A percentile compares a stretch with the other conserved stretches of the same genome.
These are phyloP conservation scores for Eumaeus atala DNA, from an alignment of 1,140 invertebrate genomes.

Conservation along the genomic window DNA sequence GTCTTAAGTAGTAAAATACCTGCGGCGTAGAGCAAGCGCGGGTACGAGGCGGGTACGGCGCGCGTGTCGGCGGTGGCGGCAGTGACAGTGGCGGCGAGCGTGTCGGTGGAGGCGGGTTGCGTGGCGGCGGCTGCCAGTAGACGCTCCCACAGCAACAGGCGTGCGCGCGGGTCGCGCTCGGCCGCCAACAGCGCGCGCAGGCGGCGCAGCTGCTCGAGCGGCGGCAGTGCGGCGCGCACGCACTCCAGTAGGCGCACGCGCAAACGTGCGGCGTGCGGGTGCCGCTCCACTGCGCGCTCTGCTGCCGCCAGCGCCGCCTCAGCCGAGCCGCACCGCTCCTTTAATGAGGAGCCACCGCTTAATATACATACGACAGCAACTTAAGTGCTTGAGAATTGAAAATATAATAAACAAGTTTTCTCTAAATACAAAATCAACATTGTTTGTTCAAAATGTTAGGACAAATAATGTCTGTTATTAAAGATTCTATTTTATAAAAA, in stretches of 20 bases:
- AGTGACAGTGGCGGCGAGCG: constrained; percentile 24
- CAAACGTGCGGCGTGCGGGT: constrained; percentile 15
- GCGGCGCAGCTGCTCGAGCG: constrained; percentile 22
- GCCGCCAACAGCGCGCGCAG: constrained; percentile 27
- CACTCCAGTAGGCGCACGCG: constrained; percentile 22
- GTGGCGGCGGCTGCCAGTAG: constrained; percentile 27
- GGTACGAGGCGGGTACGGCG: constrained; percentile 27
- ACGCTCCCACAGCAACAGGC: constrained; percentile 31
- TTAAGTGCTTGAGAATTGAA: too few relatives aligned
- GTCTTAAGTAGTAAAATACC: too few relatives aligned
- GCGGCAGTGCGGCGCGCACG: constrained; percentile 21
- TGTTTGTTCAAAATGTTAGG: too few relatives aligned
- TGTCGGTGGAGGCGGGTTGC: constrained; percentile 22
- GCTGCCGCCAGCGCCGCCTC: constrained; percentile 31
- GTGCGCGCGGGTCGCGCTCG: constrained; percentile 7
- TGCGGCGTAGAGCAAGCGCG: constrained; percentile 32
- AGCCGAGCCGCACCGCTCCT: constrained; percentile 30
- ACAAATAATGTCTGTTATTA: too few relatives aligned
- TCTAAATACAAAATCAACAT: too few relatives aligned
- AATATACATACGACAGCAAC: too few relatives aligned
- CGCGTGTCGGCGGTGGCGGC: constrained; percentile 28
- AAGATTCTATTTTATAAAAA: too few relatives aligned
- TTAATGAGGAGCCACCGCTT: neutral
- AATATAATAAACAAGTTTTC: too few relatives aligned
- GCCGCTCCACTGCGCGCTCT: constrained; percentile 22